Conservation (phyloP, 1,140 invertebrate species). For the Saxidomus purpurata region DNA sequence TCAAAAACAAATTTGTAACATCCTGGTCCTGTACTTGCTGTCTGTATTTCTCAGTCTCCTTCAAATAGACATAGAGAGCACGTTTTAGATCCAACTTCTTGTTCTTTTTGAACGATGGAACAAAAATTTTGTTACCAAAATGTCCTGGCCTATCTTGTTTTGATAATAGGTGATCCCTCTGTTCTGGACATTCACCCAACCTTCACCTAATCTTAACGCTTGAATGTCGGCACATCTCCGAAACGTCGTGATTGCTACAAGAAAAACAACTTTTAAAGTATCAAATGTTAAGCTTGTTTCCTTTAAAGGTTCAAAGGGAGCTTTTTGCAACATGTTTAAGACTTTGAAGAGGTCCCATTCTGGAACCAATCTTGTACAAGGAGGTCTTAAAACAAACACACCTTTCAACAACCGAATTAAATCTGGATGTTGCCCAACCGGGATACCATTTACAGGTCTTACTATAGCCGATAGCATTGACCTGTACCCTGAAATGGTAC, state of each 20-base stretch:
- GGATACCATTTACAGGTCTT: background rate
- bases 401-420: constrained; percentile 7
- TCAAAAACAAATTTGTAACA: background rate
- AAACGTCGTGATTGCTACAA: constrained; percentile 30
- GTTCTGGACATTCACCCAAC: background rate
- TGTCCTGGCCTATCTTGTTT: constrained; percentile 16
- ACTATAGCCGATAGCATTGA: constrained; percentile 25
- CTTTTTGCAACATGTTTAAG: background rate
- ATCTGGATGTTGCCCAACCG: background rate
- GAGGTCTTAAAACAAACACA: constrained; percentile 12
- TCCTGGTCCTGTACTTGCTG: background rate
- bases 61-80: background rate
- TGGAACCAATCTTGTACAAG: background rate
- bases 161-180: background rate
- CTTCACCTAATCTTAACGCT: constrained; percentile 1
- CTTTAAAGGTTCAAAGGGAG: constrained; percentile 23
- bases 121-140: background rate
- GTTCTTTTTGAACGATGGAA: background rate
- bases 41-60: constrained; percentile 4
- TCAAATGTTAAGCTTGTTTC: background rate
- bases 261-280: constrained; percentile 36
- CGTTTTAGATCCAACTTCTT: constrained; percentile 9
- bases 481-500: constrained; percentile 30
- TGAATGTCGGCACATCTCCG: background rate
- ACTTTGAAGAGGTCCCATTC: constrained; percentile 32